Evolutionary conservation across 2,797 vertebrate species (phyloP), one percentile per base, ranked within the genome.

Genomic region (Cheracebus regulus): DNA sequence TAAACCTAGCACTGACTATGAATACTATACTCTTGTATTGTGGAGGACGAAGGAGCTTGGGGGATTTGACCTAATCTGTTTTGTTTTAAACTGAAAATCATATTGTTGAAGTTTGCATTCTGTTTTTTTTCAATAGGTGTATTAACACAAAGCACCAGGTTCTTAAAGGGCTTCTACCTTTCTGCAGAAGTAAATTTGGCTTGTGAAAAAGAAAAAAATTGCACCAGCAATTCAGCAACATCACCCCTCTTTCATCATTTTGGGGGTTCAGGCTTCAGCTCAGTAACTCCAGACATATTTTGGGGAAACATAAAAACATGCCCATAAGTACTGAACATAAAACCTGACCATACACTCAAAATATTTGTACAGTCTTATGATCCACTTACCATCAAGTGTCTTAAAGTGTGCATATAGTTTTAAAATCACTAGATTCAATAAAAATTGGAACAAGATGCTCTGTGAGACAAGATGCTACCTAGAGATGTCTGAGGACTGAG

Each of bases 61-160:
- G 30, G 26, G 44, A 87, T 39, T 61, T 52, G 46, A 73, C 28
- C 61, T 96, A 61, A 57, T 92, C 79, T 93, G 91, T 96, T 97
- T 96, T 94, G 84, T 95, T 96, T 93, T 87, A 96, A 90, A 90
- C 64, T 90, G 46, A 72, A 96, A 96, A 75, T 96, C 14, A 73
- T 84, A 52, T 93, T 96, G 55, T 93, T 93, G 78, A 96, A 67
- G 11, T 90, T 82, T 84, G 64, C 79, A 61, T 81, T 90, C 96
- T 92, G 33, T 81, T 92, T 95, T 92, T 92, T 90, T 96, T 97
- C 76, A 78, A 0, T 79, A 58, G 70, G 20, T 96, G 30, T 85
- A 44, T 91, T 86, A 90, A 39, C 20, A 79, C n/a, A 89, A 96
- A 72, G 24, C 55, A 82, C 48, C 12, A 4, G 46, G 36, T 64